A percentile compares a stretch with the other conserved stretches of the same genome.
Conservation (phyloP, 2,113 vertebrate genomes). For the Menura novaehollandiae region DNA sequence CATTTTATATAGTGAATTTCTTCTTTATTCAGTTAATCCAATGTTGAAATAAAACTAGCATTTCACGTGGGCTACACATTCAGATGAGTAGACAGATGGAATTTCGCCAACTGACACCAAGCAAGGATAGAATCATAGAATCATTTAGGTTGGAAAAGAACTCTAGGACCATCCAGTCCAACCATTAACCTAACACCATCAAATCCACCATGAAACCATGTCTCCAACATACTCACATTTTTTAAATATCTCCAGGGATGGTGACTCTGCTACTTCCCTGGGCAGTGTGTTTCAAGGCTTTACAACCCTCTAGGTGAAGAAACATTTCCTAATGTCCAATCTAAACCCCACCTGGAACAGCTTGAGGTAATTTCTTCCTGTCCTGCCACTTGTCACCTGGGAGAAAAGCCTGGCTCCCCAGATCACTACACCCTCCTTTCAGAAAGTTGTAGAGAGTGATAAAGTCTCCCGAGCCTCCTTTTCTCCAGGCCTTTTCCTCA, state of each 20-base stretch:
- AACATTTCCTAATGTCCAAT: background rate
- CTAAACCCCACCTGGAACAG: background rate
- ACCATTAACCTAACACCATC: background rate
- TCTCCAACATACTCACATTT: fast-evolving
- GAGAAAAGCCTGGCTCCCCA: background rate
- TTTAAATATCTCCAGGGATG: background rate
- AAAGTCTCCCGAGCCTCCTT: background rate
- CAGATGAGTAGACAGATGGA: background rate
- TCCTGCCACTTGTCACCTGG: background rate
- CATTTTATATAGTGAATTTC: background rate
- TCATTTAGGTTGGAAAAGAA: background rate
- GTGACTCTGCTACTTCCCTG: background rate
- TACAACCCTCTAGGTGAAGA: background rate
- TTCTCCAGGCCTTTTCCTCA: background rate
- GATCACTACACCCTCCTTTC: background rate
- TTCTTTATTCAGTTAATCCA: background rate
- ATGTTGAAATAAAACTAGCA: background rate
- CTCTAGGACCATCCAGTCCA: background rate
- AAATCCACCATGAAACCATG: background rate
- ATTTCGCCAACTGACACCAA: background rate
- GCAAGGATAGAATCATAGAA: background rate
- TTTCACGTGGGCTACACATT: background rate
- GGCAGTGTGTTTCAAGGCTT: background rate
- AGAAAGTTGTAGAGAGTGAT: background rate
- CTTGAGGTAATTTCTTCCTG: background rate